Conservation (phyloP, 2,797 vertebrate genomes). For the Gallinago nigripennis region DNA sequence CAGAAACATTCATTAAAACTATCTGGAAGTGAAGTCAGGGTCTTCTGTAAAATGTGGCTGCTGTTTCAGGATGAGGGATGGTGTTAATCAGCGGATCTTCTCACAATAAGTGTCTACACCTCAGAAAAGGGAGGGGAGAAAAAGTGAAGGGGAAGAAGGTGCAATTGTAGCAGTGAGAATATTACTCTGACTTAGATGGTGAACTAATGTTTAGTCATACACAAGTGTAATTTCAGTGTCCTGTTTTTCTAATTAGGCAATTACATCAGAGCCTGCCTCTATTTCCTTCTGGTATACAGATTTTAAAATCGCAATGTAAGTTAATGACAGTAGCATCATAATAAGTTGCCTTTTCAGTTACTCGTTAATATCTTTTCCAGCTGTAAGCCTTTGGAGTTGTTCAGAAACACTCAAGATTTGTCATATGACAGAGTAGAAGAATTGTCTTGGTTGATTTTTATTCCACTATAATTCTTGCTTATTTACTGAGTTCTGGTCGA, state of each 20-base stretch:
- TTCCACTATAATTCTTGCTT: not conserved
- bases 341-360: not conserved
- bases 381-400: not conserved
- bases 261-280: not conserved
- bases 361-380: not conserved
- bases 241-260: not conserved
- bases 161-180: not conserved
- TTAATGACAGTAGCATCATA: not conserved
- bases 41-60: not conserved
- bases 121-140: not conserved
- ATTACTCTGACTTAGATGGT: not conserved
- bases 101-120: not conserved
- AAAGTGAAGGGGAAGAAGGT: not conserved
- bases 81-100: rapidly evolving
- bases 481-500: not conserved
- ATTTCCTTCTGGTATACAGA: not conserved
- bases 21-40: not conserved
- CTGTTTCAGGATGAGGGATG: not conserved
- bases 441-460: not conserved
- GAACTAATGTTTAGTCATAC: not conserved
- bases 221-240: not conserved
- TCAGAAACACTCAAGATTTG: not conserved
- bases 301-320: not conserved
- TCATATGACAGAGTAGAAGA: not conserved
- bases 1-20: not conserved